These are phyloP conservation scores for Uloborus diversus DNA, from an alignment of 1,140 invertebrate genomes.

Conservation along the genomic window DNA sequence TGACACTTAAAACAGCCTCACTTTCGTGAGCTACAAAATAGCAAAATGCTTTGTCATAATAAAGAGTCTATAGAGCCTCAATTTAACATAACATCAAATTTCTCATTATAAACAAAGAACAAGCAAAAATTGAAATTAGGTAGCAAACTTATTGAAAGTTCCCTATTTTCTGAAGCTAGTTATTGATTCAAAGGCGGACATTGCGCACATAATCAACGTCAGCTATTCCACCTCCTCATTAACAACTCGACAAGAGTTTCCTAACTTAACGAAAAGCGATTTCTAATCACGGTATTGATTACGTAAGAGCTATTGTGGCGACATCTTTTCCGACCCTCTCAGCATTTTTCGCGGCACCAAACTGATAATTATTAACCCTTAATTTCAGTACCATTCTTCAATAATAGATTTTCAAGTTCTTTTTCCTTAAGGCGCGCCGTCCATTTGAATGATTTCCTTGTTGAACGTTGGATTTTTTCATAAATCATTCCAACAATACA, in stretches of 20 bases:
- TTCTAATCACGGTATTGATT: conserved; percentile 40
- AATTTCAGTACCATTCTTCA: no score
- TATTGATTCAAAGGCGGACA: not conserved
- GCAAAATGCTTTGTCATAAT: not conserved
- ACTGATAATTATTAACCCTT: not conserved
- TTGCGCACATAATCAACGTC: not conserved
- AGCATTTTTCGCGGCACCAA: not conserved
- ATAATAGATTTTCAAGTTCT: no score
- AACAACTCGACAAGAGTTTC: conserved; percentile 7
- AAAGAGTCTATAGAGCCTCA: not conserved
- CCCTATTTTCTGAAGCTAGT: not conserved
- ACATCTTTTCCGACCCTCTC: conserved; percentile 1
- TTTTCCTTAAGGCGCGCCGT: no score
- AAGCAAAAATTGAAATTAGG: not conserved
- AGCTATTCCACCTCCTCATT: not conserved
- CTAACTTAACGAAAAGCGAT: conserved; percentile 40
- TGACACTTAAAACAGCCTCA: not conserved
- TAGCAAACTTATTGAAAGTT: not conserved
- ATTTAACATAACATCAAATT: not conserved
- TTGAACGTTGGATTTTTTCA: no score
- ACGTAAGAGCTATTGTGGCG: not conserved
- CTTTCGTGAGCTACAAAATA: not conserved
- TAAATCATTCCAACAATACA: no score
- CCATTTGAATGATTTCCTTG: no score
- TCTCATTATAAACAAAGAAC: not conserved